Evolutionary conservation across 92 coral and sea anemone genomes (phyloP), one percentile per base, ranked within the genome.

Genomic region (Palythoa grandis): DNA sequence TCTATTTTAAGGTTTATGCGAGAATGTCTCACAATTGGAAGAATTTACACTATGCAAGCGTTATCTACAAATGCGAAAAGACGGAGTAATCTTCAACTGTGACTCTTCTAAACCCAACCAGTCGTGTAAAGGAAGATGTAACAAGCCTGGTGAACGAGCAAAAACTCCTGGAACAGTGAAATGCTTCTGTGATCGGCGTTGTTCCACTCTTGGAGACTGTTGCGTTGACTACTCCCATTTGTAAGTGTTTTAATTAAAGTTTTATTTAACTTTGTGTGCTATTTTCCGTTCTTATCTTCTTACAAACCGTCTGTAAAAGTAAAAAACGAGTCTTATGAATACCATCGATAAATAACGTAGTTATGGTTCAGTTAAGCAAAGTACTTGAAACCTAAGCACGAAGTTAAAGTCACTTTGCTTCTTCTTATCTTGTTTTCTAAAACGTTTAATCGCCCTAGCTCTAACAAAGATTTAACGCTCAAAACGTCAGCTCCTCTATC

Each of bases 121-220:
- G 15, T 43, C 77, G 56, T 72, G 77, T 48, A 72, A 72, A 35
- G 77, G 77, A 40, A 43, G 56, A 13, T 72, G 77, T 72, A 23
- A 16, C 54, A 11, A 11, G 35, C 12, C 54, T 14, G 20, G 10
- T 50, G 77, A 72, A 0, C n/a, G 77, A 48, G 48, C 47, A 39
- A 19, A 37, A 5, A 20, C 5, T 37, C 65, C 65, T 15, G 65
- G 65, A 58, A 58, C 65, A n/a, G 48, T 15, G 77, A 17, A 43
- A 48, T 72, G 77, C 16, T 72, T 72, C 56, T 72, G 77, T 38
- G 77, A 72, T 72, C 48, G 40, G 38, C 77, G 39, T 20, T 72
- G 77, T 40, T 39, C 22, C 23, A 4, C 39, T 10, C 40, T 72
- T n/a, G 77, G 77, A n/a, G 77, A 72, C 48, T 72, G 77, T n/a